Percentiles rank a stretch among this genome's conserved stretches.
Conservation (phyloP, 2,888 invertebrate species). For the Perdita meconis region DNA sequence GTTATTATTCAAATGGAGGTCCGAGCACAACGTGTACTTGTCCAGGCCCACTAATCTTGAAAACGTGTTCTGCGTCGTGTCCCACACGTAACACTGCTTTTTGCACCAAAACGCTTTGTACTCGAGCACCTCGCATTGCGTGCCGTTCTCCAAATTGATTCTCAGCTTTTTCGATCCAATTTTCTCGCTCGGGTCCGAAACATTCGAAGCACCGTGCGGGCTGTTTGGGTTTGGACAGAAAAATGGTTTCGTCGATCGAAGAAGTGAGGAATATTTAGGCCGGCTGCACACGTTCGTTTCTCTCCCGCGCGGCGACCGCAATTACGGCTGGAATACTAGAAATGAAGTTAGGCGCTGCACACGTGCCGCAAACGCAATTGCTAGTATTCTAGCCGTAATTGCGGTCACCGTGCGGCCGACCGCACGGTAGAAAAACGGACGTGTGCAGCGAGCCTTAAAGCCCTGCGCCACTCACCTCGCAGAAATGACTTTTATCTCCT, state of each 20-base stretch:
- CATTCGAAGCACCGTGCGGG: constrained; percentile 42
- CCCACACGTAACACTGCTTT: constrained; percentile 86
- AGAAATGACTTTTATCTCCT: constrained; percentile 82
- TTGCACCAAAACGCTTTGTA: constrained; percentile 85
- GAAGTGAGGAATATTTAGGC: neutral
- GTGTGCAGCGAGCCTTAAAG: too few species aligned
- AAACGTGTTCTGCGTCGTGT: constrained; percentile 83
- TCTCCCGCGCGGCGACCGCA: too few species aligned
- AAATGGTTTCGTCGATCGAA: neutral
- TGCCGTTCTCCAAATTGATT: constrained; percentile 81
- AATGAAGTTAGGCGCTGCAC: too few species aligned
- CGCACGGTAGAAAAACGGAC: too few species aligned
- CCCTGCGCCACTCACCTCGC: constrained; percentile 80
- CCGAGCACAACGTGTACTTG: constrained; percentile 80
- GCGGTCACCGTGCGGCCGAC: too few species aligned
- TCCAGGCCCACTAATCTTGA: constrained; percentile 85
- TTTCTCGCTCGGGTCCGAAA: constrained; percentile 62
- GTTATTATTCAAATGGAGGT: constrained; percentile 79
- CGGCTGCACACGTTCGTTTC: too few species aligned
- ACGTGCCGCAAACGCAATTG: too few species aligned
- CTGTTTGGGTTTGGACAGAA: constrained; percentile 45
- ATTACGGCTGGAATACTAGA: too few species aligned
- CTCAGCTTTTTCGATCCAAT: constrained; percentile 72
- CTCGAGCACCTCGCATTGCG: constrained; percentile 76
- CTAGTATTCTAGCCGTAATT: too few species aligned